Percentiles rank a stretch among this genome's conserved stretches.
These are phyloP conservation scores for Zygothrica quintamaculata DNA, from an alignment of 2,888 invertebrate genomes.

Conservation along the genomic window DNA sequence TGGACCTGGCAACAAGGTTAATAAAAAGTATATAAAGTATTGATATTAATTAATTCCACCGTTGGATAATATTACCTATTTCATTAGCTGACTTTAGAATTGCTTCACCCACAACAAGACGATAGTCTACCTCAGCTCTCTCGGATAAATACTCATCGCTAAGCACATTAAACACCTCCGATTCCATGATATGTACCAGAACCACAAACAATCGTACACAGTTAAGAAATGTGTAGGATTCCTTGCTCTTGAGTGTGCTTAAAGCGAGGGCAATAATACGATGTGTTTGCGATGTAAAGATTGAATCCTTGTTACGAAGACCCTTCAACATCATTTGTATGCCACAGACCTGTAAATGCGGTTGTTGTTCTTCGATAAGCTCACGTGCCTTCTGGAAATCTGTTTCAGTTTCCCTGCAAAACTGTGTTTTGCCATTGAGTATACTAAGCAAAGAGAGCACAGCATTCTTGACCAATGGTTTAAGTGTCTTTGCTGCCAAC, in stretches of 20 bases:
- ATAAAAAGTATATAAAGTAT: too few relatives aligned
- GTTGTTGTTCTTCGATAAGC: conserved; percentile 76
- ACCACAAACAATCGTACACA: conserved; percentile 82
- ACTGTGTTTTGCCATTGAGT: conserved; percentile 46
- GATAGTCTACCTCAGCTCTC: conserved; percentile 74
- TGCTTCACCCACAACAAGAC: conserved; percentile 83
- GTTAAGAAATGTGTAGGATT: conserved; percentile 84
- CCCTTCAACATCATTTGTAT: conserved; percentile 81
- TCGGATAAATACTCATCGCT: conserved; percentile 82
- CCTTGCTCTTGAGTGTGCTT: conserved; percentile 78
- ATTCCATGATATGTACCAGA: conserved; percentile 79
- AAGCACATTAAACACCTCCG: conserved; percentile 81
- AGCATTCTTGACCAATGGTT: conserved; percentile 62
- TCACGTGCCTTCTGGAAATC: conserved; percentile 69
- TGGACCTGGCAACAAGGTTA: conserved; percentile 66
- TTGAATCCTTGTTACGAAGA: conserved; percentile 71
- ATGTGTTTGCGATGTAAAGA: conserved; percentile 76
- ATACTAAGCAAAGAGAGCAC: conserved; percentile 52
- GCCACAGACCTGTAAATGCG: conserved; percentile 83
- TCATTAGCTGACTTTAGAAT: conserved; percentile 81
- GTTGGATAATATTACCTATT: conserved; percentile 70
- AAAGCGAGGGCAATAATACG: conserved; percentile 81
- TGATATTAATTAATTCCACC: not conserved
- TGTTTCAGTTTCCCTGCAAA: conserved; percentile 6
- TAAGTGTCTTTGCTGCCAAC: conserved; percentile 42